Conservation (phyloP, 2,888 invertebrate species). For the Rotaria sp. region DNA sequence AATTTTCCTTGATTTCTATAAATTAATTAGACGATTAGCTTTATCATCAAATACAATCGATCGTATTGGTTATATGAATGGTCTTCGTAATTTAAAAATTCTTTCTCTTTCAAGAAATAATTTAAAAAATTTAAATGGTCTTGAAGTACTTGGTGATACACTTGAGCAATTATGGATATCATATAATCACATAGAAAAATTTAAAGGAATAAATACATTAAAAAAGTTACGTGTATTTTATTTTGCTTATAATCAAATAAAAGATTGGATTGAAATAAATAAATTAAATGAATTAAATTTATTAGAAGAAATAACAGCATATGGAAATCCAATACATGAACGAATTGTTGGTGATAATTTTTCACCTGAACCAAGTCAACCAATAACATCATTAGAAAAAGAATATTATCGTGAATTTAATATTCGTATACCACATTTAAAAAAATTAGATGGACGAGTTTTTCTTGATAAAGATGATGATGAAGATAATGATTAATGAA, state of each 20-base stretch:
- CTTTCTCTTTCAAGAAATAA: conserved; percentile 78
- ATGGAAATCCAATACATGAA: background rate
- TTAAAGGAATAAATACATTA: conserved; percentile 74
- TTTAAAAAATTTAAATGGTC: conserved; percentile 77
- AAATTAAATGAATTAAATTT: background rate
- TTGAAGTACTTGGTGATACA: conserved; percentile 79
- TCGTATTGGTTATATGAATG: conserved; percentile 74
- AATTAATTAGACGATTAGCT: conserved; percentile 67
- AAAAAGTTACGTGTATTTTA: conserved; percentile 61
- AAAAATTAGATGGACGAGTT: background rate
- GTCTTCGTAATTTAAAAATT: conserved; percentile 70
- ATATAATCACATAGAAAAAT: conserved; percentile 81
- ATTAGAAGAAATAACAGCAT: background rate
- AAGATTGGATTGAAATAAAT: background rate
- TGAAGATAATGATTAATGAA: conserved; percentile 5
- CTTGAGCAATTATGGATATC: conserved; percentile 88
- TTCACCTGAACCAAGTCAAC: conserved; percentile 22
- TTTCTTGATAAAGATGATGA: background rate
- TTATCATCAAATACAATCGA: conserved; percentile 88
- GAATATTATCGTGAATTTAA: background rate
- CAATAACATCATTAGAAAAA: background rate
- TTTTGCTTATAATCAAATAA: background rate
- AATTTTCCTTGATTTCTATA: background rate
- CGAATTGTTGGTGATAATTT: background rate
- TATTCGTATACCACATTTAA: background rate